These are phyloP conservation scores for Columba guinea DNA, from an alignment of 2,797 vertebrate species.

Conservation along the genomic window DNA sequence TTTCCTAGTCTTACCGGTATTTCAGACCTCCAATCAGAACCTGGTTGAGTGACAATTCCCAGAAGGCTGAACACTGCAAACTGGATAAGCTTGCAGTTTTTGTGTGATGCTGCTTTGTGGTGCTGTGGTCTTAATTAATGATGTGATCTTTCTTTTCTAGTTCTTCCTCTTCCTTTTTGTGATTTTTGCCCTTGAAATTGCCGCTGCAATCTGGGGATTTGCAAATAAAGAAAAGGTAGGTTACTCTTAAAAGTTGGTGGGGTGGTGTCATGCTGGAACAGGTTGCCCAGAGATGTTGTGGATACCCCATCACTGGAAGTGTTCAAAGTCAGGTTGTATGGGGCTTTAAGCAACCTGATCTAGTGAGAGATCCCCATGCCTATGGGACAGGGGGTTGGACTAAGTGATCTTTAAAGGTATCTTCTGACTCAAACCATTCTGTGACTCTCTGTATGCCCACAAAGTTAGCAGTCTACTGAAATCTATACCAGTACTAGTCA, in stretches of 20 bases:
- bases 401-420: neutral
- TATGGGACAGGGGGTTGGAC: accelerated
- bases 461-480: neutral
- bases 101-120: neutral
- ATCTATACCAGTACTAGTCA: neutral
- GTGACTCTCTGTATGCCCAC: neutral
- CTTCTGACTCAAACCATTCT: neutral
- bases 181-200: slow-evolving; percentile 93
- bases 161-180: slow-evolving; percentile 94
- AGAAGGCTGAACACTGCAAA: neutral
- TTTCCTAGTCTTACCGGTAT: neutral
- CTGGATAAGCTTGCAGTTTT: neutral
- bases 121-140: neutral
- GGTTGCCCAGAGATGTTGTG: neutral
- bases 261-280: neutral
- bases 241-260: neutral
- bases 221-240: slow-evolving; percentile 91
- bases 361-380: neutral
- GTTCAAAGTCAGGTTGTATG: neutral
- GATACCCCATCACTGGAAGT: neutral
- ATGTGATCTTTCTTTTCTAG: slow-evolving; percentile 65
- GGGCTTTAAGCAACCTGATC: neutral
- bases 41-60: neutral
- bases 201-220: slow-evolving; percentile 95
- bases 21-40: neutral